phyloP scores from a whole-genome alignment of 2,888 invertebrate genomes.

The Willowsia nigromaculata region DNA sequence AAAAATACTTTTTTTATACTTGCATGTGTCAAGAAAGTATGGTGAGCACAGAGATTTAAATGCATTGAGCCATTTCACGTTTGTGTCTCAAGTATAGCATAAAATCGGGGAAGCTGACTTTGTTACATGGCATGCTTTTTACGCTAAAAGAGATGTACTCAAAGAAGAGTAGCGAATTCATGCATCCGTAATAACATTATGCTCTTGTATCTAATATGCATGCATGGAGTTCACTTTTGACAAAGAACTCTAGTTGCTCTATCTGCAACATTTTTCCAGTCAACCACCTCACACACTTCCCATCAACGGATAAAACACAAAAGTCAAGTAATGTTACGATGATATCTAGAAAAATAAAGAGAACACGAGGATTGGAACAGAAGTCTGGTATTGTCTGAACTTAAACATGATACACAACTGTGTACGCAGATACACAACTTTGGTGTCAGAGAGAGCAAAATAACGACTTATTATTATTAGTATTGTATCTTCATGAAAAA shows the following conservation, averaged over 20 bases:
- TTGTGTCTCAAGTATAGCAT: conserved; percentile 5
- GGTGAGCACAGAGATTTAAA: conserved; percentile 56
- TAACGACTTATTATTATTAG: conserved; percentile 30
- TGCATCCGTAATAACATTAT: conserved; percentile 53
- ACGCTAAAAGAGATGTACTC: conserved; percentile 18
- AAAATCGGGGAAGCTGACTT: conserved; percentile 38
- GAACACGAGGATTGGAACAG: not conserved
- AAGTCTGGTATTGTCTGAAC: not conserved
- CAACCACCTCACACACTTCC: conserved; percentile 52
- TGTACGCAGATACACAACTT: not conserved
- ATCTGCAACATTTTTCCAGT: conserved; percentile 47
- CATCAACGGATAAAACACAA: not conserved
- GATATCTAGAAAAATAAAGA: conserved; percentile 3
- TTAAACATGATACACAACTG: not conserved
- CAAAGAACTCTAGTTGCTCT: conserved; percentile 13
- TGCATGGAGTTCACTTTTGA: conserved; percentile 39
- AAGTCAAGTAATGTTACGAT: conserved; percentile 43
- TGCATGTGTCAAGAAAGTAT: conserved; percentile 13
- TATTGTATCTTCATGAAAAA: conserved; percentile 12
- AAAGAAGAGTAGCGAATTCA: not conserved
- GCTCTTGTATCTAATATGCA: conserved; percentile 22
- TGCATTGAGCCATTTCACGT: conserved; percentile 58
- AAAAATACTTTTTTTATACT: conserved; percentile 24
- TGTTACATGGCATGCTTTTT: conserved; percentile 30
- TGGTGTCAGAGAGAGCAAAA: not conserved